phyloP scores from a whole-genome alignment of 1,140 invertebrate genomes.

The Pachyrhynchus sulphureomaculatus region DNA sequence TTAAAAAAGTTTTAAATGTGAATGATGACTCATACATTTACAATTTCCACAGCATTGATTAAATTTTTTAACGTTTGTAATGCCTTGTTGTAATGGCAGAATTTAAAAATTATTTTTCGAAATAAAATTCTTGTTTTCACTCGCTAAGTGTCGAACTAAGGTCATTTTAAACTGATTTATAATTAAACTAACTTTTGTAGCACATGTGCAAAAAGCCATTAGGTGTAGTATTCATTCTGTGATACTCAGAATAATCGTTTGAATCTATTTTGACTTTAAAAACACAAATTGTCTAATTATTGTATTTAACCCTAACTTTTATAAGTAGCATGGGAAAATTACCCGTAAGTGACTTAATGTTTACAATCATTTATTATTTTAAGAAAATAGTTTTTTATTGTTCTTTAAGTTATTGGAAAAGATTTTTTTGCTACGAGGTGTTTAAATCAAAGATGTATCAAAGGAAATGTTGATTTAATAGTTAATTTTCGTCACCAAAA shows the following conservation, averaged over 20 bases:
- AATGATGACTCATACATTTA: too few species aligned
- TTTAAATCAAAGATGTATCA: neutral
- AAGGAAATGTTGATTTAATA: too few species aligned
- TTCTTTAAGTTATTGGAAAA: neutral
- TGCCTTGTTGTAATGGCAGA: too few species aligned
- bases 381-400: conserved; percentile 6
- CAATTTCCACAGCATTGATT: too few species aligned
- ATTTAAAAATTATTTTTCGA: too few species aligned
- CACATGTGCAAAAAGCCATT: conserved; percentile 38
- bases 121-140: too few species aligned
- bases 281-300: conserved; percentile 26
- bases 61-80: too few species aligned
- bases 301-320: conserved; percentile 33
- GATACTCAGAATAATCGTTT: conserved; percentile 51
- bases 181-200: too few species aligned
- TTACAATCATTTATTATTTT: conserved; percentile 36
- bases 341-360: conserved; percentile 39
- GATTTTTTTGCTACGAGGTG: neutral
- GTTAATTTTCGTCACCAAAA: too few species aligned
- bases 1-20: too few species aligned
- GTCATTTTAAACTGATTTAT: too few species aligned
- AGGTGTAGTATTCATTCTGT: conserved; percentile 53
- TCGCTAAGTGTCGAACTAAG: too few species aligned
- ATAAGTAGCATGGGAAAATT: conserved; percentile 25
- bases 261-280: conserved; percentile 39